Base-by-base conservation (phyloP, 1,140 invertebrate genomes). In the Cherax destructor region DNA sequence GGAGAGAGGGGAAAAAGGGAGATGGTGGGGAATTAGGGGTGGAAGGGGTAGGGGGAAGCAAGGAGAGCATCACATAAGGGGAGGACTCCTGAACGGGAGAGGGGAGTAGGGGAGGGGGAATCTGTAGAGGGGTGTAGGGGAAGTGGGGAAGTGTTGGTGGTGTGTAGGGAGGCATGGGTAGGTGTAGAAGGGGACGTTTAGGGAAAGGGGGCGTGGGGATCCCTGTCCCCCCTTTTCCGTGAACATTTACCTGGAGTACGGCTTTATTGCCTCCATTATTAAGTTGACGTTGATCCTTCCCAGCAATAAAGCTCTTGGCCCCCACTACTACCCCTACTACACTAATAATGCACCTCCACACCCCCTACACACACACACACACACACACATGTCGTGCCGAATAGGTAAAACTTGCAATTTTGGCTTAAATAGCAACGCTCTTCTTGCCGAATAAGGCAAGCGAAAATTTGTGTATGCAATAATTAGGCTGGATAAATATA, bases 211-310 rank as follows among this genome's bases (percentile, higher is more conserved):
- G 61, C 41, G 59, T 77, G 76, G 49, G 50, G 72, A 41, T 76
- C 56, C n/a, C 24, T 30, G 30, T 41, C 30, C 30, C 30, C 30
- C 30, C 30, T 41, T 41, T 2, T 41, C 30, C 30, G 30, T 41
- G 30, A 65, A 78, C 86, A 72, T 81, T 81, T 86, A 88, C 86
- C 86, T 88, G 86, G 61, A 88, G 59, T 13, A 61, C 4, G 59
- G 41, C 78, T 80, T 88, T 88, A 88, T 88, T 88, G 76, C 86
- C 59, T 72, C 59, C 77, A 6, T 21, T 65, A 81, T 88, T 88
- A 88, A 88, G 86, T 88, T 78, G 18, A 24, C 61, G 30, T 41
- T 88, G 86, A 88, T 88, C 86, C 86, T 47, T 13, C 49, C 11
- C 24, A 30, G 85, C 85, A 86, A 86, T 86, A 86, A 86, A 30